Evolutionary conservation across 2,888 invertebrate genomes (phyloP).

Genomic region (Saturnia pavonia): DNA sequence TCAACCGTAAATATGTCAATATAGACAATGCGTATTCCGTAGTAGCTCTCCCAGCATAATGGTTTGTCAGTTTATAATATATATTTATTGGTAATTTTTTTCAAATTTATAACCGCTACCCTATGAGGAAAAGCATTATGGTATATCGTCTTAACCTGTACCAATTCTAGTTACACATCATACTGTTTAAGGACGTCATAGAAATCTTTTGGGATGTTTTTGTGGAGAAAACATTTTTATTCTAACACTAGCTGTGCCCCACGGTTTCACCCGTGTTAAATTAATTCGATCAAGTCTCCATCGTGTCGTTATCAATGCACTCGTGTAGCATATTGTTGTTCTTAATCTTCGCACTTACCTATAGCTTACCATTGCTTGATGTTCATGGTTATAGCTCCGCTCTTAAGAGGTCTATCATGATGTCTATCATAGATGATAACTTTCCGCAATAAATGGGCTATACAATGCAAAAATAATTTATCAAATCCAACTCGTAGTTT

Average conservation of each 20-base stretch:
- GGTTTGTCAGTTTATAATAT: background rate
- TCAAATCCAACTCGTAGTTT: too few species aligned
- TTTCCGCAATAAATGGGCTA: too few species aligned
- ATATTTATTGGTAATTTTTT: background rate
- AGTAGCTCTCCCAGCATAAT: background rate
- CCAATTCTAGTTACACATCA: background rate
- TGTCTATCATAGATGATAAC: too few species aligned
- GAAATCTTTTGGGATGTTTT: background rate
- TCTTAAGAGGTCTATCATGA: too few species aligned
- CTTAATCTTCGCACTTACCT: too few species aligned
- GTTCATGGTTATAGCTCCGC: too few species aligned
- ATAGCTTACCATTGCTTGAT: too few species aligned
- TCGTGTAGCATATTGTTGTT: too few species aligned
- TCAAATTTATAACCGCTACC: background rate
- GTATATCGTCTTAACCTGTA: background rate
- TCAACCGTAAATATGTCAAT: background rate
- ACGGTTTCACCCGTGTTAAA: too few species aligned
- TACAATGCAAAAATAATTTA: too few species aligned
- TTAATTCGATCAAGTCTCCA: too few species aligned
- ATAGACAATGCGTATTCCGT: background rate
- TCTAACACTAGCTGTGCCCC: background rate
- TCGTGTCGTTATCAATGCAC: too few species aligned
- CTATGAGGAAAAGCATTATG: background rate
- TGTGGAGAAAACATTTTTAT: background rate
- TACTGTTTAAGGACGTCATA: background rate